Evolutionary conservation across 2,888 invertebrate species (phyloP), one percentile per base, ranked within the genome.

Genomic region (Drosophila ezoana): DNA sequence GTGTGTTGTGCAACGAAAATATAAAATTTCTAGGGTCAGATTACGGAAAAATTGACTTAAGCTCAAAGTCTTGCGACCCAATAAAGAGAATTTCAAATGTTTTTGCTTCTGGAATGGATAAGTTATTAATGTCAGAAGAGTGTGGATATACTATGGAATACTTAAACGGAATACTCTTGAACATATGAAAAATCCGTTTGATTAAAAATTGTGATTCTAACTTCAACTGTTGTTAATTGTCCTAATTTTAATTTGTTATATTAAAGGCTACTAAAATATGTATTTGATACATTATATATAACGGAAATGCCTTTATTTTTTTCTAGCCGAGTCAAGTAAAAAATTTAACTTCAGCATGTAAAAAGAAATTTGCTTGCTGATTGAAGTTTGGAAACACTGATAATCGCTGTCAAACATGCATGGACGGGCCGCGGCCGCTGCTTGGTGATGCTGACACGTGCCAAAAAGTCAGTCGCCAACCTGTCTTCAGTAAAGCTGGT

Each of bases 141-240:
- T 9, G 9, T 14, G 2, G 28, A 28, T 28, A 2, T 28, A 18
- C 41, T 1, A 10, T 1, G 11, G 9, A 23, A n/a, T 10, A 28
- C 18, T 11, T 8, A 4, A 38, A n/a, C 44, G 8, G 11, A 56
- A 28, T 33, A 11, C 4, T 14, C 33, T 8, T 3, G 23, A 43
- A 5, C 5, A 11, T 14, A 35, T 9, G 1, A 48, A 28, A 1
- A 74, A 71, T 32, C 65, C 65, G 33, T 71, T 76, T 59, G 72
- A 65, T 47, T 65, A 61, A 61, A 1, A 51, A 48, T 23, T 73
- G 52, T 54, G 75, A 71, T 62, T 47, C 48, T 28, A 59, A 72
- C n/a, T 61, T 41, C 11, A 65, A 74, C 20, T 53, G 8, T 43
- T 63, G n/a, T 60, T 59, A 18, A 57, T 35, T 35, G 8, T 11